Base-by-base conservation (phyloP, 2,113 vertebrate species). In the Leiothrix lutea region DNA sequence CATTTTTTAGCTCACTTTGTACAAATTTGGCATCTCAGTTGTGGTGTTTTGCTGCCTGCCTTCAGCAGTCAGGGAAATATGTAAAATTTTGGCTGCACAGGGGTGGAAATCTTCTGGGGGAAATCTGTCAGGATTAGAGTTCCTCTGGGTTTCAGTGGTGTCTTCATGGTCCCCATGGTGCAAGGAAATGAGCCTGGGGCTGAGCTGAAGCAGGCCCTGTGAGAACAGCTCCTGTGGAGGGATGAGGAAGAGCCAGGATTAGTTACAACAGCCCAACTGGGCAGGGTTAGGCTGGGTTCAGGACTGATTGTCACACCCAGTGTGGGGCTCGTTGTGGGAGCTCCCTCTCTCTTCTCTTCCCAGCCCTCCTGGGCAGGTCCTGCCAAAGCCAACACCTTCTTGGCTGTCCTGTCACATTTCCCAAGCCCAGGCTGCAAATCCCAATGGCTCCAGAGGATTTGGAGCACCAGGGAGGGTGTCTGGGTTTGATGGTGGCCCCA, bases 91-190 rank as follows among this genome's bases (percentile, higher is more conserved):
- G 4, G 18, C 23, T 66, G 61, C 42, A 56, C 14, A 0, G 4
- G 82, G 60, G 25, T 84, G 47, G 40, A 62, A 94, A 54, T 47
- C 44, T 29, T 29, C 54, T 26, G 14, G n/a, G 1, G 66, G 44
- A 45, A 44, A 12, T 69, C 40, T 65, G 57, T 54, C 18, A 23
- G 24, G 10, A 14, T 53, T 51, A 22, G 75, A 61, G 16, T 24
- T 91, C 38, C 56, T 62, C 47, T 48, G 58, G 47, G n/a, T 65
- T 90, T 75, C n/a, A 8, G 36, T 5, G 40, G 66, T 71, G 62
- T 35, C 71, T 70, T 82, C 57, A 5, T 2, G 2, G 44, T 79
- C 11, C 60, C 77, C 0, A 0, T 0, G 0, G 29, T 38, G 28
- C 67, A 36, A 53, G 38, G 7, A 10, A 70, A 66, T 22, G 61